phyloP scores from a whole-genome alignment of 1,140 invertebrate genomes.

The Lepidurus couesii region DNA sequence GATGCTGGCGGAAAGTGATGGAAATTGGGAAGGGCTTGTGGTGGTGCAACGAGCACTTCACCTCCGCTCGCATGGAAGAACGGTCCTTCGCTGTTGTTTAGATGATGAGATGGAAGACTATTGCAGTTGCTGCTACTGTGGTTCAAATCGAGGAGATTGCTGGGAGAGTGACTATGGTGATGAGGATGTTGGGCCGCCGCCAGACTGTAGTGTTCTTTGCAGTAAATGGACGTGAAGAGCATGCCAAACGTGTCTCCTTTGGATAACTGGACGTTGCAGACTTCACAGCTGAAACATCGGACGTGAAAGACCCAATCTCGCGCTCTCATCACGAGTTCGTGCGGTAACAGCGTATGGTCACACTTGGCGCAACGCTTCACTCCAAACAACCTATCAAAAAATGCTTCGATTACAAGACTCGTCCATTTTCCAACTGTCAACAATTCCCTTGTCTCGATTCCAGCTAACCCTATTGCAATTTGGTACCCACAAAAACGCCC shows the following conservation, averaged over 20 bases:
- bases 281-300: constrained; percentile 51
- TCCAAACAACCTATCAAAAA: constrained; percentile 32
- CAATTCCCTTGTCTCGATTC: neutral
- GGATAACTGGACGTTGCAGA: constrained; percentile 49
- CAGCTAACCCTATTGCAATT: neutral
- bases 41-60: neutral
- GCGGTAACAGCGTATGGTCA: constrained; percentile 56
- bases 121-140: neutral
- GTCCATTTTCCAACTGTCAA: neutral
- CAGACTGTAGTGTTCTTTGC: constrained; percentile 39
- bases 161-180: neutral
- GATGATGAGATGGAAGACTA: neutral
- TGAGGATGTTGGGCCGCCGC: constrained; percentile 17
- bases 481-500: neutral
- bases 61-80: constrained; percentile 6
- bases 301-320: constrained; percentile 50
- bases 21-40: neutral
- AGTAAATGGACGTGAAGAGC: constrained; percentile 39
- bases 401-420: neutral
- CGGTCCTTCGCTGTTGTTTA: neutral
- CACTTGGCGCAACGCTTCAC: constrained; percentile 73
- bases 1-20: neutral
- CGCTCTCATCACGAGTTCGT: constrained; percentile 53
- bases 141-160: neutral
- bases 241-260: constrained; percentile 53